Percentiles rank a stretch among this genome's conserved stretches.
Conservation (phyloP, 2,797 vertebrate species). For the Scolopax bukidnonensis region DNA sequence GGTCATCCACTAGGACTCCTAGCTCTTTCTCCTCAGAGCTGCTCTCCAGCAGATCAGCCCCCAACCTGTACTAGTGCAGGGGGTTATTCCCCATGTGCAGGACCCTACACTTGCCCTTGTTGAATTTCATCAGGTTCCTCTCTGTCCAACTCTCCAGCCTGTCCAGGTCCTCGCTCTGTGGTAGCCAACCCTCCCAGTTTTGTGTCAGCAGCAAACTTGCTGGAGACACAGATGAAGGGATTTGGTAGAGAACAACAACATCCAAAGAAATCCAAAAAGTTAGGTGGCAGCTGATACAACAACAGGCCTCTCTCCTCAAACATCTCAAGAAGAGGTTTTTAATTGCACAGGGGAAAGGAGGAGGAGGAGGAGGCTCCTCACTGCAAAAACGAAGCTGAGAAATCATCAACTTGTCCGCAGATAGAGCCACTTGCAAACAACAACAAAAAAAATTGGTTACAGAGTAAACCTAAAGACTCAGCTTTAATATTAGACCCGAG, state of each 20-base stretch:
- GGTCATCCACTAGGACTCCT: too few species aligned
- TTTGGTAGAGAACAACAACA: neutral
- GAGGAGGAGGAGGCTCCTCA: neutral
- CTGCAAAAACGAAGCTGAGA: neutral
- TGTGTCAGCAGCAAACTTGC: too few species aligned
- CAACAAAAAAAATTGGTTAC: neutral
- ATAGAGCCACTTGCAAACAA: neutral
- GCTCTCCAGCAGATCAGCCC: too few species aligned
- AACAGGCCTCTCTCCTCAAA: neutral
- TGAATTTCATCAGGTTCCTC: too few species aligned
- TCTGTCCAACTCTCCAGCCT: too few species aligned
- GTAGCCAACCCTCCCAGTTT: too few species aligned
- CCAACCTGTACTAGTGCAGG: too few species aligned
- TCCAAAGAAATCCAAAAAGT: neutral
- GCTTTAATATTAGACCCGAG: neutral
- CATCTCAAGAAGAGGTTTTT: neutral
- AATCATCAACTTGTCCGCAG: neutral
- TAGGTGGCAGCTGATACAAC: neutral
- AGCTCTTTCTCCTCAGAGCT: too few species aligned
- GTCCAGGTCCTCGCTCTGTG: too few species aligned
- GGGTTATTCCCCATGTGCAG: too few species aligned
- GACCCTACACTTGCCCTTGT: too few species aligned
- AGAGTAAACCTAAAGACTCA: constrained; percentile 21
- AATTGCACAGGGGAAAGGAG: neutral
- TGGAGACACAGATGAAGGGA: neutral